Base-by-base conservation (phyloP, 2,113 vertebrate species). In the Plestiodon gilberti region DNA sequence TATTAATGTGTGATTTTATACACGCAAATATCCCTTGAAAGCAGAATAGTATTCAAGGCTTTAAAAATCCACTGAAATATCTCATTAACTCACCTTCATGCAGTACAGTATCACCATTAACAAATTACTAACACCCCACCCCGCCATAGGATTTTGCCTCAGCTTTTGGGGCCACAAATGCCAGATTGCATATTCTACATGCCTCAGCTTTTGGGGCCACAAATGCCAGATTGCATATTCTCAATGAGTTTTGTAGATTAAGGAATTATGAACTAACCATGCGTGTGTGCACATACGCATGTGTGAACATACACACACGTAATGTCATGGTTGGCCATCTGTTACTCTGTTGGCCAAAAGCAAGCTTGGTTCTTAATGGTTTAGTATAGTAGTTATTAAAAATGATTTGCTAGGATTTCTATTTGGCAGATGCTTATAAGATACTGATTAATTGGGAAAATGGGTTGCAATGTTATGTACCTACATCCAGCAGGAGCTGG, bases 291-390 rank as follows among this genome's bases (percentile, higher is more conserved):
- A 8, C 3, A 23, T 22, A 4, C 28, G 57, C 40, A 35, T 40
- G 38, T 89, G 85, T 83, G 93, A 91, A n/a, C n/a, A n/a, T n/a
- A n/a, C n/a, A n/a, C n/a, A n/a, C n/a, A n/a, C n/a, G n/a, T n/a
- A n/a, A n/a, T n/a, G n/a, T n/a, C n/a, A 87, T 8, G 0, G 5
- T 0, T 4, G 65, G 69, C 94, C 93, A 94, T 94, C 94, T 95
- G 94, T 73, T 78, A 78, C 88, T 20, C 81, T 69, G 82, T 78
- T 88, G 87, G 84, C 23, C 80, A n/a, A 84, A n/a, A 57, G 40
- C 0, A 0, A 88, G 73, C 70, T 25, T 25, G 25, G 0, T 10
- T 57, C 28, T 43, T 1, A 20, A 38, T 74, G 10, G 64, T 73
- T 62, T 4, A 2, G 81, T 2, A 38, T 74, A 0, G 84, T 81